Evolutionary conservation across 64 coral and sea anemone species (phyloP).

Genomic region (Dendrophyllia cribrosa): DNA sequence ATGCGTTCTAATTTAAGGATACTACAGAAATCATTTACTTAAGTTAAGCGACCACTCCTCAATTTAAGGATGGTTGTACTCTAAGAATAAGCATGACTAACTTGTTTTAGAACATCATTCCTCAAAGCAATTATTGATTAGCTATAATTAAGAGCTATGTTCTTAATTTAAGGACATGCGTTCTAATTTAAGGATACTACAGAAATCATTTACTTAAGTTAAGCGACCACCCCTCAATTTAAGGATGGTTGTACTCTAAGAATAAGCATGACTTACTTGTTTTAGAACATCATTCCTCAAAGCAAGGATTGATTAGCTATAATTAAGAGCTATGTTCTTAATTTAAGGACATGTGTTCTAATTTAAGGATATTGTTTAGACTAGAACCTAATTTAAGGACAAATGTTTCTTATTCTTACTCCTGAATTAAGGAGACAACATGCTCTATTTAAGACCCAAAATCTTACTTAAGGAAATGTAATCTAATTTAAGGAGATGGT

Average conservation of each 20-base stretch:
- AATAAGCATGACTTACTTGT: not conserved
- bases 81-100: no score
- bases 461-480: not conserved
- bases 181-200: not conserved
- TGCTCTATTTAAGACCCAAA: not conserved
- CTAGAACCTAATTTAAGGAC: not conserved
- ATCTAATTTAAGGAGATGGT: not conserved
- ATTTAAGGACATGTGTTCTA: not conserved
- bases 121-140: not conserved
- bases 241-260: not conserved
- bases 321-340: not conserved
- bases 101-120: not conserved
- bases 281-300: not conserved
- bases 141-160: no score
- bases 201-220: not conserved
- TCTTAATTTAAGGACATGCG: not conserved
- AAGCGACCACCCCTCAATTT: not conserved
- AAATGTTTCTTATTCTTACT: not conserved
- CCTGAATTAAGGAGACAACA: not conserved
- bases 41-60: not conserved
- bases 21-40: not conserved
- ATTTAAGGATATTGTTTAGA: slow-evolving; percentile 7
- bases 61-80: not conserved
- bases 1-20: no score
- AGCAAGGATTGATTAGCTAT: not conserved